Conservation (phyloP, 2,797 vertebrate genomes). For the Nannoperca australis region DNA sequence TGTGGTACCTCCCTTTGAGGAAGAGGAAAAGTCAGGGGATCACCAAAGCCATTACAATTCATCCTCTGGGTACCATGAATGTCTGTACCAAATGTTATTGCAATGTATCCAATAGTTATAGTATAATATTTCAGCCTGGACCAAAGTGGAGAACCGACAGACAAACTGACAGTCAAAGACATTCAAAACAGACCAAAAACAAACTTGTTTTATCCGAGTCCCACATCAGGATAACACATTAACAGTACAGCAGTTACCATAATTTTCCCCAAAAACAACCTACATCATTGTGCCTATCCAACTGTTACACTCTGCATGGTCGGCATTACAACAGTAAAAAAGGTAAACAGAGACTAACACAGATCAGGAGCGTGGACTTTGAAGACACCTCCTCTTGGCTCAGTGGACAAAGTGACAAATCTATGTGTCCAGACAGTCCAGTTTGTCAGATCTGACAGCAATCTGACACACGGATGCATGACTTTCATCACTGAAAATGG, state of each 20-base stretch:
- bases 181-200: not conserved
- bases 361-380: not conserved
- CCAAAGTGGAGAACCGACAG: too few species aligned
- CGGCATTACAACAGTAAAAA: not conserved
- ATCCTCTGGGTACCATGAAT: too few species aligned
- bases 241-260: not conserved
- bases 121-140: not conserved
- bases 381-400: not conserved
- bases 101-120: too few species aligned
- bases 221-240: not conserved
- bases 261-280: not conserved
- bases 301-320: not conserved
- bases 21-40: too few species aligned
- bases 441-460: slow-evolving; percentile 1
- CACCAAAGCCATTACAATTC: too few species aligned
- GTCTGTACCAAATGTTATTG: too few species aligned
- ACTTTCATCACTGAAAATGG: not conserved
- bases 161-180: too few species aligned
- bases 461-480: not conserved
- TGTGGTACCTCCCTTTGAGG: not conserved
- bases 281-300: not conserved
- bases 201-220: too few species aligned
- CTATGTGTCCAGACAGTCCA: not conserved
- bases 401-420: slow-evolving; percentile 1
- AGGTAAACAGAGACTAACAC: not conserved